A percentile compares a stretch with the other conserved stretches of the same genome.
phyloP scores from a whole-genome alignment of 2,113 vertebrate species.

The Microcebus lehilahytsara region DNA sequence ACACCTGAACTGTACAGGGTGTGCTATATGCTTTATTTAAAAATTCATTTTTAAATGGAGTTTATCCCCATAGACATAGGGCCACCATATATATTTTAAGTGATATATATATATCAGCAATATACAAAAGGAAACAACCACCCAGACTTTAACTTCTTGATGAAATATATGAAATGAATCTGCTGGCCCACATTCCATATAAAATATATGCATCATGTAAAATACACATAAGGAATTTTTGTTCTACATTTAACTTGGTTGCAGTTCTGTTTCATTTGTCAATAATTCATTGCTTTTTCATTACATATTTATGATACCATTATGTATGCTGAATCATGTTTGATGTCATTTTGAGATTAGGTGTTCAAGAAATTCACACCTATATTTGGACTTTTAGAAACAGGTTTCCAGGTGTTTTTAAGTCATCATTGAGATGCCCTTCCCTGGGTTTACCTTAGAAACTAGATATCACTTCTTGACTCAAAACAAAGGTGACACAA shows the following conservation, averaged over 20 bases:
- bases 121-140: neutral
- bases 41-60: neutral
- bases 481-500: conserved; percentile 14
- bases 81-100: neutral
- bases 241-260: neutral
- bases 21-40: neutral
- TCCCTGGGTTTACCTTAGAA: conserved; percentile 12
- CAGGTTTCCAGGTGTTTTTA: neutral
- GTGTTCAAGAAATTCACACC: conserved; percentile 50
- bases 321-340: conserved; percentile 31
- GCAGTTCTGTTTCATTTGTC: conserved; percentile 49
- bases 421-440: neutral
- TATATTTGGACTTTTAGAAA: conserved; percentile 25
- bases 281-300: conserved; percentile 61
- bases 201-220: neutral
- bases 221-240: neutral
- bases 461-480: neutral
- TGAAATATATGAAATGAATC: conserved; percentile 1
- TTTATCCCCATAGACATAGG: neutral
- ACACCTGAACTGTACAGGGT: neutral
- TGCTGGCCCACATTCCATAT: neutral
- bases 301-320: conserved; percentile 59
- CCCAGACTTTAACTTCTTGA: neutral
- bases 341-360: conserved; percentile 44
- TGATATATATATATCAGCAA: neutral